Evolutionary conservation across 2,888 invertebrate species (phyloP).

Genomic region (Argyresthia albistria): DNA sequence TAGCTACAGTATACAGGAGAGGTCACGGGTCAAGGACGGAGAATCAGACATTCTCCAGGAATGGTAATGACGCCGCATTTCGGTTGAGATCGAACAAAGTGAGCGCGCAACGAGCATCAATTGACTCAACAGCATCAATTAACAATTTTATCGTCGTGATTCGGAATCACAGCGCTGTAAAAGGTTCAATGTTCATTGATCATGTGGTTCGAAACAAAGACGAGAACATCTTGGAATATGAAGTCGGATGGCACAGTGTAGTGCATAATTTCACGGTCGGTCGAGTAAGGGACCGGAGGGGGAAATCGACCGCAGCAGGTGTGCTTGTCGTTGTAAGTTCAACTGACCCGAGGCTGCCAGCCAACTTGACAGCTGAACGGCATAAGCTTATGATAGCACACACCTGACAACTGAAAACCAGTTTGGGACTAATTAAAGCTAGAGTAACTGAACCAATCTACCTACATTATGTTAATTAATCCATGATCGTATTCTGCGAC

Average conservation of each 20-base stretch:
- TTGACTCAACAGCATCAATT: too few relatives aligned
- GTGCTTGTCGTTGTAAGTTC: conserved; percentile 14
- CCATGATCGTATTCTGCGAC: too few relatives aligned
- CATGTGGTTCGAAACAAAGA: too few relatives aligned
- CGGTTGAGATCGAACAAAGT: not conserved
- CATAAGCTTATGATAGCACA: not conserved
- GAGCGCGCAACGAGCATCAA: not conserved
- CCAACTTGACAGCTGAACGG: not conserved
- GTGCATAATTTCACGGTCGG: conserved; percentile 62
- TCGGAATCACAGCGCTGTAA: too few relatives aligned
- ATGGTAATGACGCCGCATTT: not conserved
- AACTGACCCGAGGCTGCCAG: not conserved
- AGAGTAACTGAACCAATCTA: not conserved
- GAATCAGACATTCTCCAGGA: too few relatives aligned
- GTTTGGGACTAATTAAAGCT: not conserved
- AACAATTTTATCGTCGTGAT: too few relatives aligned
- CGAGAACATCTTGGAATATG: too few relatives aligned
- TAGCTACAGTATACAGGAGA: not conserved
- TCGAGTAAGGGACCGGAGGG: conserved; percentile 49
- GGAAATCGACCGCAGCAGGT: conserved; percentile 53
- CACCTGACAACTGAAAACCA: not conserved
- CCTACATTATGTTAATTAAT: too few relatives aligned
- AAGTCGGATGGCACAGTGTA: conserved; percentile 10
- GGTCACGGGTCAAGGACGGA: too few relatives aligned
- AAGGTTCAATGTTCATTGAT: too few relatives aligned